Evolutionary conservation across 2,113 vertebrate genomes (phyloP).

Genomic region (Pristiophorus japonicus): DNA sequence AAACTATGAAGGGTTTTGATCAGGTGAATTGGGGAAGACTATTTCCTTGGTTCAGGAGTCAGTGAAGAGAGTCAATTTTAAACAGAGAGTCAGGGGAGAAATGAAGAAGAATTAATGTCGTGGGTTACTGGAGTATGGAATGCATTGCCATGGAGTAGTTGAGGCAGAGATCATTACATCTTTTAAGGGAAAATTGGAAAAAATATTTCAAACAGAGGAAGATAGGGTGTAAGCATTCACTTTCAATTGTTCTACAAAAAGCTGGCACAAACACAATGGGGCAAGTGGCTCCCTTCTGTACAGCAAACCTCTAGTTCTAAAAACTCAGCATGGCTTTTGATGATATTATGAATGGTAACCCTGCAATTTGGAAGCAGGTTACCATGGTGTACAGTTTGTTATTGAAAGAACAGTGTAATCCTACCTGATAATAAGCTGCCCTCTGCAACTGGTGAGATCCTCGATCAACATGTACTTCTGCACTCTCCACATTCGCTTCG

Average conservation of each 20-base stretch:
- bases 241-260: neutral
- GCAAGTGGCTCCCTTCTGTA: neutral
- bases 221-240: neutral
- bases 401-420: constrained; percentile 8
- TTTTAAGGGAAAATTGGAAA: neutral
- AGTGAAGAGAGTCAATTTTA: neutral
- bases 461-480: constrained; percentile 86
- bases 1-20: neutral
- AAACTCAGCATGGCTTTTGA: neutral
- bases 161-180: neutral
- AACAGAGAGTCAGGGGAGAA: neutral
- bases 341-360: constrained; percentile 8
- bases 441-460: constrained; percentile 83
- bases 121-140: neutral
- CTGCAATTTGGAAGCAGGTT: neutral
- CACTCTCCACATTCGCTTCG: constrained; percentile 91
- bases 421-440: constrained; percentile 87
- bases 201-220: neutral
- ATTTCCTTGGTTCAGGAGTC: neutral
- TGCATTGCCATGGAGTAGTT: too few relatives aligned
- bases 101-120: neutral
- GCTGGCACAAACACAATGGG: neutral
- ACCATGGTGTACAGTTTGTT: neutral
- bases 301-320: neutral
- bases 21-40: neutral